Conservation (phyloP, 1,140 invertebrate genomes). For the Procambarus clarkii region DNA sequence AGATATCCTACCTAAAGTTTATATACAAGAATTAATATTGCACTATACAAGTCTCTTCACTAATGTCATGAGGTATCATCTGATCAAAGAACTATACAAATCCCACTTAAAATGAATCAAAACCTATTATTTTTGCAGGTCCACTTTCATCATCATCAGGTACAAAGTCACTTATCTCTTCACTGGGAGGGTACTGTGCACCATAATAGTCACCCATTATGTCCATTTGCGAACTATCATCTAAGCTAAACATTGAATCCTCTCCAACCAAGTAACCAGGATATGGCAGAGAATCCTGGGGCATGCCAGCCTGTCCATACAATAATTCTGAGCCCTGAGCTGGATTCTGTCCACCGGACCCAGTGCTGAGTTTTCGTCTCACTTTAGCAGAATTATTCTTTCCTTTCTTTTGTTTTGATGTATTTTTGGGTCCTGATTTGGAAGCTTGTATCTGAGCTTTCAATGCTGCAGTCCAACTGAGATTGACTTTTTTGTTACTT, state of each 20-base stretch:
- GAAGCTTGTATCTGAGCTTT: constrained; percentile 69
- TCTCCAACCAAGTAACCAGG: constrained; percentile 51
- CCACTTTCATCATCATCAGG: constrained; percentile 63
- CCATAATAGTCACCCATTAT: constrained; percentile 58
- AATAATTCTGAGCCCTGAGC: constrained; percentile 8
- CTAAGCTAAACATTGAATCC: constrained; percentile 61
- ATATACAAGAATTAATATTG: constrained; percentile 62
- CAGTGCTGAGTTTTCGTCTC: constrained; percentile 13
- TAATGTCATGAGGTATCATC: constrained; percentile 53
- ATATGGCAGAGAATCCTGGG: constrained; percentile 44
- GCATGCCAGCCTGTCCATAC: background rate
- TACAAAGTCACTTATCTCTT: constrained; percentile 65
- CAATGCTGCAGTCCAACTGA: constrained; percentile 70
- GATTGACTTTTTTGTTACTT: constrained; percentile 66
- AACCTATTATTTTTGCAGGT: constrained; percentile 62
- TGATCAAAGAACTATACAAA: constrained; percentile 45
- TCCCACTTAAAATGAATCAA: constrained; percentile 63
- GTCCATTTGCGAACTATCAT: constrained; percentile 60
- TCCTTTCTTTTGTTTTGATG: constrained; percentile 26
- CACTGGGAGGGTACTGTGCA: constrained; percentile 60
- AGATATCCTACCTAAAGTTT: constrained; percentile 5
- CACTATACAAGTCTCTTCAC: constrained; percentile 48
- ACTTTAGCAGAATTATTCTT: constrained; percentile 28
- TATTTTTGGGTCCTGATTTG: constrained; percentile 30
- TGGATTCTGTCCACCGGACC: constrained; percentile 28